A percentile compares a stretch with the other conserved stretches of the same genome.
Evolutionary conservation across 2,113 vertebrate species (phyloP).

Genomic region (Lepus americanus): DNA sequence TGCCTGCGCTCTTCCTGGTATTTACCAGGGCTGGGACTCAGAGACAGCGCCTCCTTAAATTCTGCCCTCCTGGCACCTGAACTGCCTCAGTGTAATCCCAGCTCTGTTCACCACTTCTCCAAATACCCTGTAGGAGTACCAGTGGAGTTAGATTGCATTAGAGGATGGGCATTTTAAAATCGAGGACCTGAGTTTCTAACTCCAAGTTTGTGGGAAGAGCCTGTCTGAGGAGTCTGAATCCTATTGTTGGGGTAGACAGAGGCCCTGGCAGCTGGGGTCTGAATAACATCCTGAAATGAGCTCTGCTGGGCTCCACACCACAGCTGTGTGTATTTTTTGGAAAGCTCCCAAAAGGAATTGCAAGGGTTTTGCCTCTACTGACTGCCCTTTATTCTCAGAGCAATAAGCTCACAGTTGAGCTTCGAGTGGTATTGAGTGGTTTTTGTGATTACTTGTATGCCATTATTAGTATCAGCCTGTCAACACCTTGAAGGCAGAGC

Average conservation of each 20-base stretch:
- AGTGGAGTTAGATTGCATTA: neutral
- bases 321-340: neutral
- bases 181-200: neutral
- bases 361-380: neutral
- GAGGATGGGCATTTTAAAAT: neutral
- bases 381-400: slow-evolving; percentile 17
- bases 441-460: slow-evolving; percentile 36
- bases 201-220: neutral
- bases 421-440: neutral
- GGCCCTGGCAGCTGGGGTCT: neutral
- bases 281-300: neutral
- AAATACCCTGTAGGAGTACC: neutral
- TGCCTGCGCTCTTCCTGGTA: neutral
- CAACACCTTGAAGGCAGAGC: slow-evolving; percentile 24
- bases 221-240: slow-evolving; percentile 9
- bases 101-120: neutral
- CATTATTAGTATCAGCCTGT: slow-evolving; percentile 34
- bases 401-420: neutral
- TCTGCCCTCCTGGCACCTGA: neutral
- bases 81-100: neutral
- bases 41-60: neutral
- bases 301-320: neutral
- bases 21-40: neutral
- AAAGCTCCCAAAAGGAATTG: neutral
- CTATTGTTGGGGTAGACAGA: neutral